Base-by-base conservation (phyloP, 2,797 vertebrate genomes). In the Miichthys miiuy region DNA sequence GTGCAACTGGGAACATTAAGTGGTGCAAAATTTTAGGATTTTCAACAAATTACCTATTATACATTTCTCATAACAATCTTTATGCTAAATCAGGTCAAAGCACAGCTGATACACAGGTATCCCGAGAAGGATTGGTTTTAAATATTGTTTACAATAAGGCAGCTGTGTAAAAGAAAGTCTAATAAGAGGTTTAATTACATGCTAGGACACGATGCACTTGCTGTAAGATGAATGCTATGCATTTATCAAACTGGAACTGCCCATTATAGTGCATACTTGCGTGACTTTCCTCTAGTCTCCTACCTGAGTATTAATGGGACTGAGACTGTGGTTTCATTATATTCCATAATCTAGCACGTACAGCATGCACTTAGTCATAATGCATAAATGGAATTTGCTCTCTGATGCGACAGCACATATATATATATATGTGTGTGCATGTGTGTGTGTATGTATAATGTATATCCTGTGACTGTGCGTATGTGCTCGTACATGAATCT, bases 341-440 rank as follows among this genome's bases (percentile, higher is more conserved):
- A 60, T 77, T 79, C 64, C 70, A 88, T 87, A 72, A 87, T 89
- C 88, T 75, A 86, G 47, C 72, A 70, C 52, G 66, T 69, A 54
- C 23, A 74, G 12, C 30, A 46, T 34, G 30, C 81, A 63, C 82
- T 81, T 55, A 75, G 47, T 66, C 34, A 86, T 70, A 81, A 72
- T 77, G 79, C 66, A 47, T 44, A 25, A 54, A 71, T 71, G 30
- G 1, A 1, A 75, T 86, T 62, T 79, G 42, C 72, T 79, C 47
- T 78, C 56, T 46, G 20, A 42, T 68, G 44, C 68, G 16, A 68
- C 21, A 0, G 38, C 23, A 25, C 20, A 10, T 51, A 18, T 41
- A 14, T 58, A 50, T 25, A 10, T 51, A 18, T 41, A 14, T 58
- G 42, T 25, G 66, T 52, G 46, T 75, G 3, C n/a, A n/a, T 46